Conservation (phyloP, 2,113 vertebrate species). For the Alouatta palliata region DNA sequence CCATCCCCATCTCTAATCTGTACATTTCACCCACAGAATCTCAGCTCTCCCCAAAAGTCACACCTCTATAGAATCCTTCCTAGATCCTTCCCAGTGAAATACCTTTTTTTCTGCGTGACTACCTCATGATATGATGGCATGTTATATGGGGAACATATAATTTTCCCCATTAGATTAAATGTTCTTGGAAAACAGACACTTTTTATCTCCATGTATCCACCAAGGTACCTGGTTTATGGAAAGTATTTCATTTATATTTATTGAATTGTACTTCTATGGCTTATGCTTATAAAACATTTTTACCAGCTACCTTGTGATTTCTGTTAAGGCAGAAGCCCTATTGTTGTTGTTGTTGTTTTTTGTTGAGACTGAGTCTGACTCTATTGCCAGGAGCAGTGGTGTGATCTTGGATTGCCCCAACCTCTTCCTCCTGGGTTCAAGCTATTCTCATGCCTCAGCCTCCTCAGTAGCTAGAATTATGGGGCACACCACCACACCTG, state of each 20-base stretch:
- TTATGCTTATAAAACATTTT: neutral
- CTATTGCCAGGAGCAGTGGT: neutral
- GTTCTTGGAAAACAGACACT: neutral
- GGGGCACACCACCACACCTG: neutral
- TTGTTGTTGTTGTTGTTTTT: no score
- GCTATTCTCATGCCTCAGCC: neutral
- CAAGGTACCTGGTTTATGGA: neutral
- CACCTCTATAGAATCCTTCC: neutral
- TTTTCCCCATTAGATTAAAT: neutral
- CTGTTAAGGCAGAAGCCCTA: neutral
- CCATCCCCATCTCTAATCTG: neutral
- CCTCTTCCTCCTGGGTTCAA: neutral
- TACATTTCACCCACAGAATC: slow-evolving; percentile 4
- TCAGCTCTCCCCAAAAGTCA: neutral
- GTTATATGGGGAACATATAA: neutral
- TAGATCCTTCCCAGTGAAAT: neutral
- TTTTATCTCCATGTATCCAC: neutral
- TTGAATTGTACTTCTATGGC: neutral
- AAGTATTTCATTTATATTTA: neutral
- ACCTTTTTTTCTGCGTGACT: neutral
- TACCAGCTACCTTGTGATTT: neutral
- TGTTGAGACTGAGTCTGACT: neutral
- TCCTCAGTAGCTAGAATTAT: neutral
- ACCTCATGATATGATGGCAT: neutral
- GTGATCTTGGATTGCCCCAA: neutral